Base-by-base conservation (phyloP, 1,140 invertebrate species). In the Leguminivora glycinivorella region DNA sequence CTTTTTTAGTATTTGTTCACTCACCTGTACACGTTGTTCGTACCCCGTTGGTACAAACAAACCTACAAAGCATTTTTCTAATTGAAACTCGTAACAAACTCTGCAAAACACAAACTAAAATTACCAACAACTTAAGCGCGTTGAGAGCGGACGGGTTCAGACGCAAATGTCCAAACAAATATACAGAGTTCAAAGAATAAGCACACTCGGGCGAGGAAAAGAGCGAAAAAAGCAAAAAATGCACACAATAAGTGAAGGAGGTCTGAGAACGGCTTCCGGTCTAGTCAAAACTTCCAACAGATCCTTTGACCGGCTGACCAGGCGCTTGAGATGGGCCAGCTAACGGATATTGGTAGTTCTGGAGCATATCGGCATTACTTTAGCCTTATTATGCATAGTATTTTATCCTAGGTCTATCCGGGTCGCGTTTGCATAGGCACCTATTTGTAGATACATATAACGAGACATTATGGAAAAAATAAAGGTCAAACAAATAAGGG, bases 121-220 rank as follows among this genome's bases (percentile, higher is more conserved):
- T 63, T 63, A 63, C 58, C 14, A 63, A 63, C 58, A 63, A 63
- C 58, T 63, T 17, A 63, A 63, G 26, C 58, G 17, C 58, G 58
- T 66, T 68, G 69, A 71, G 75, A 63, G 68, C 31, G 56, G 68
- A 66, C 71, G 71, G 74, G 70, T 79, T 78, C 75, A 79, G 76
- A 83, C 76, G 82, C 82, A 83, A 88, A 88, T 87, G 83, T 87
- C 83, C 81, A 82, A 85, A 85, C 80, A 85, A 87, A 88, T 81
- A 74, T 78, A 79, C 75, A 77, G 73, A 81, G 78, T 85, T 84
- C 80, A 89, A 86, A 89, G 84, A 90, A 83, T 87, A 81, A 84
- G 82, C 80, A 77, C 83, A 85, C 85, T 88, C 83, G 82, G 77
- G 78, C 83, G 72, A 43, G 71, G 71, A 76, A 81, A 78, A 69